Evolutionary conservation across 2,113 vertebrate species (phyloP).

Genomic region (Tenebrosternarchus preto): DNA sequence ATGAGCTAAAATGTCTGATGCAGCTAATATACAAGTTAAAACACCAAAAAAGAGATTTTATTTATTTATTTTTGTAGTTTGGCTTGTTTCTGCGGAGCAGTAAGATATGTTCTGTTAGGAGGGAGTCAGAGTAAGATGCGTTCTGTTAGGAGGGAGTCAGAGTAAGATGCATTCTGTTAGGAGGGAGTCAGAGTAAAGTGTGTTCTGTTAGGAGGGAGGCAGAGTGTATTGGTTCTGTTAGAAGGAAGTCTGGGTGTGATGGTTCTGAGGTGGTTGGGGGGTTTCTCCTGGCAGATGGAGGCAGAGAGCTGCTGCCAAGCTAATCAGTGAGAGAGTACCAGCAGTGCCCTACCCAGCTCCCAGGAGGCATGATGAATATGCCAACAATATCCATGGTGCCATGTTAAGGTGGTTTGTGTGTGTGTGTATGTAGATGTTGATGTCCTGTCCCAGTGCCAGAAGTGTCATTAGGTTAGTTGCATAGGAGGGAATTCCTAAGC

Average conservation of each 20-base stretch:
- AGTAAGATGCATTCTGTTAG: constrained; percentile 1
- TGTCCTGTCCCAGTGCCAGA: constrained; percentile 46
- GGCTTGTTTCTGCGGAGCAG: no score
- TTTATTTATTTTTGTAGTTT: no score
- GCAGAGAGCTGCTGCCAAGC: constrained; percentile 39
- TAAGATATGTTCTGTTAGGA: no score
- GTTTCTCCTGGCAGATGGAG: constrained; percentile 32
- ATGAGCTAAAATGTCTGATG: no score
- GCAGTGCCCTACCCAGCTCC: constrained; percentile 35
- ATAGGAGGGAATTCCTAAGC: constrained; percentile 13
- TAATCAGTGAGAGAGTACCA: constrained; percentile 48
- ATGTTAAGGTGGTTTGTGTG: constrained; percentile 16
- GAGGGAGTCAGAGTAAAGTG: background rate
- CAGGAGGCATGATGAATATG: constrained; percentile 40
- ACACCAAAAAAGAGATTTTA: no score
- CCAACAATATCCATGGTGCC: constrained; percentile 10
- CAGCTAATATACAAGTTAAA: no score
- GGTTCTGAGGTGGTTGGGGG: background rate
- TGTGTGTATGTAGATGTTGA: constrained; percentile 36
- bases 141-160: background rate
- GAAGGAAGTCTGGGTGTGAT: background rate
- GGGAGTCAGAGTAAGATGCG: background rate
- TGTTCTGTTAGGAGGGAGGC: background rate
- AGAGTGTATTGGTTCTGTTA: background rate
- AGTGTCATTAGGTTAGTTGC: constrained; percentile 47